Evolutionary conservation across 2,113 vertebrate species (phyloP), one percentile per base, ranked within the genome.

Genomic region (Strigops habroptila): DNA sequence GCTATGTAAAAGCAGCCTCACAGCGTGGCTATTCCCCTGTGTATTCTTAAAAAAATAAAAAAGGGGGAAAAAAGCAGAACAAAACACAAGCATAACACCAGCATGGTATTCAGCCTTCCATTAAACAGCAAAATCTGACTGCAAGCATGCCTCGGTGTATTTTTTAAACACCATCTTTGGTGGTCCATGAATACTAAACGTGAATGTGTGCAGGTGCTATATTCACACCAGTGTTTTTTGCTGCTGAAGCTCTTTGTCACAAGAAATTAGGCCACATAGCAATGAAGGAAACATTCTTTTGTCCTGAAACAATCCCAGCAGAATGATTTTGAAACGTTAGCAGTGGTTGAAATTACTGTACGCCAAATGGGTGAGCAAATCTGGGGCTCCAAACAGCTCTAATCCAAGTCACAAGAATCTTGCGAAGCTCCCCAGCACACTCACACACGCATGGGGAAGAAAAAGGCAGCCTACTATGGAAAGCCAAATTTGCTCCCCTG

Each of bases 251-350:
- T 84, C 87, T 91, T 91, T 92, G 80, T 91, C 80, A 52, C 41
- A 92, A 81, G 93, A 93, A 94, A 93, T 91, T 88, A 97, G 82
- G 89, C 48, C 55, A 93, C 74, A 18, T 25, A 64, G 82, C 57
- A 90, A 92, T 12, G 75, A 96, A 92, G 74, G 52, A 95, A 97
- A 87, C 25, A 89, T 85, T 87, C 62, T 41, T 82, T 78, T 49
- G 6, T 88, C 48, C 68, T 71, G 41, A 92, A 96, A 92, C 75
- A 96, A 91, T 94, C 74, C 57, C 71, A 80, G 44, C 43, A 96
- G 88, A 96, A 91, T 15, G 10, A 75, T 89, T 91, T 62, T 76
- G 70, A 94, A 94, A 82, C 0, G 0, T 79, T 86, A 90, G 83
- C 62, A 57, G 60, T 18, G 35, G 62, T 21, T 92, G 60, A 78